Evolutionary conservation across 2,113 vertebrate genomes (phyloP).

Genomic region (Amphiprion ocellaris): DNA sequence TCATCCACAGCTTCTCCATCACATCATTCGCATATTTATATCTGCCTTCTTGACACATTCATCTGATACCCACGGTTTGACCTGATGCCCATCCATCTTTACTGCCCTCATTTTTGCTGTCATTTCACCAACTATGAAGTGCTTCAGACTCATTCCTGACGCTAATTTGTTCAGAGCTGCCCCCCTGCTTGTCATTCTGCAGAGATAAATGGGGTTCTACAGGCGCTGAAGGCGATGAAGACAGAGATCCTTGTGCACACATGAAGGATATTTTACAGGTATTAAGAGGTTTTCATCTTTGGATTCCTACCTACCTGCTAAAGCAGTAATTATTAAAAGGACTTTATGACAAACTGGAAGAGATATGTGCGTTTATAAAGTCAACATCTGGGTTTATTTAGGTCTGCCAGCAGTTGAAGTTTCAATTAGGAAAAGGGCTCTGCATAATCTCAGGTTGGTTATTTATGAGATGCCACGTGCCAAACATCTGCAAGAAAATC

Average conservation of each 20-base stretch:
- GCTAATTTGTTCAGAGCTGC: conserved; percentile 37
- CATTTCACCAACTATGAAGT: conserved; percentile 23
- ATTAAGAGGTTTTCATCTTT: conserved; percentile 31
- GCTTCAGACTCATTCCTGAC: conserved; percentile 29
- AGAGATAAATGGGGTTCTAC: conserved; percentile 33
- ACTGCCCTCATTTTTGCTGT: not conserved
- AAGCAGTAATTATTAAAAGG: conserved; percentile 22
- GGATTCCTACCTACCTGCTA: conserved; percentile 21
- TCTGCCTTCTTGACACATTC: conserved; percentile 2
- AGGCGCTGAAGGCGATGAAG: conserved; percentile 51
- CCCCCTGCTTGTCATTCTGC: conserved; percentile 30
- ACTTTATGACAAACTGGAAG: no score
- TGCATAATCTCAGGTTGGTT: conserved; percentile 12
- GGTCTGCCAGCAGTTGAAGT: conserved; percentile 15
- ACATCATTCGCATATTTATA: conserved; percentile 18
- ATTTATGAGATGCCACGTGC: conserved; percentile 58
- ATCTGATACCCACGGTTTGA: conserved; percentile 3
- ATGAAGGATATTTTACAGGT: conserved; percentile 13
- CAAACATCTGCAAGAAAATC: conserved; percentile 40
- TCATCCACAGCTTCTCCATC: not conserved
- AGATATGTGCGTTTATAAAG: conserved; percentile 10
- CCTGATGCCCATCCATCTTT: conserved; percentile 22
- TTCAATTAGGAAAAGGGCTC: conserved; percentile 14
- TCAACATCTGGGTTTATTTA: conserved; percentile 41
- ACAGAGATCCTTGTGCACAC: conserved; percentile 40